Evolutionary conservation across 2,888 invertebrate genomes (phyloP).

Genomic region (Globia sparganii): DNA sequence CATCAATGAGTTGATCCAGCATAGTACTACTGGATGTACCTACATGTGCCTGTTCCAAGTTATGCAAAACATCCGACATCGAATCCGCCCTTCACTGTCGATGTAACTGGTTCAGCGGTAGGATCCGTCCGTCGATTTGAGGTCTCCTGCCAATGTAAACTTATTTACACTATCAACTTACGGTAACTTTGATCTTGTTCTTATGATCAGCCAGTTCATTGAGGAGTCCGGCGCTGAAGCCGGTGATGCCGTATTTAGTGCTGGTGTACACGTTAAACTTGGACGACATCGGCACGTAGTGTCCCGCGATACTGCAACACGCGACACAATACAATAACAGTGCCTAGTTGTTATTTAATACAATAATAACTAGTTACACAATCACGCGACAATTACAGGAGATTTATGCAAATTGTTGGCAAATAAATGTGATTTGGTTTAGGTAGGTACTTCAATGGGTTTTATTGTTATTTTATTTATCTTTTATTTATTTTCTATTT

Average conservation of each 20-base stretch:
- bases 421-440: neutral
- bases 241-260: constrained; percentile 89
- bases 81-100: neutral
- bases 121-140: neutral
- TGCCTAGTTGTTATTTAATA: neutral
- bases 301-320: constrained; percentile 77
- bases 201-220: constrained; percentile 84
- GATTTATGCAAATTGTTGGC: neutral
- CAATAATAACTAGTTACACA: neutral
- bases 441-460: too few relatives aligned
- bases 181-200: constrained; percentile 80
- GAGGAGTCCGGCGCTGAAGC: constrained; percentile 85
- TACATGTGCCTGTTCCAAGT: neutral
- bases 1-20: neutral
- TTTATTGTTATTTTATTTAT: neutral
- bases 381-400: neutral
- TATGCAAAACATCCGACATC: neutral
- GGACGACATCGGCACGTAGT: constrained; percentile 74
- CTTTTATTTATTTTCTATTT: neutral
- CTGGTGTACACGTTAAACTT: constrained; percentile 85
- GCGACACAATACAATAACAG: neutral
- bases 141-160: neutral
- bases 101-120: neutral
- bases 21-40: neutral
- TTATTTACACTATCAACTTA: constrained; percentile 49